Evolutionary conservation across 2,888 invertebrate species (phyloP).

Genomic region (Machimus rusticus): DNA sequence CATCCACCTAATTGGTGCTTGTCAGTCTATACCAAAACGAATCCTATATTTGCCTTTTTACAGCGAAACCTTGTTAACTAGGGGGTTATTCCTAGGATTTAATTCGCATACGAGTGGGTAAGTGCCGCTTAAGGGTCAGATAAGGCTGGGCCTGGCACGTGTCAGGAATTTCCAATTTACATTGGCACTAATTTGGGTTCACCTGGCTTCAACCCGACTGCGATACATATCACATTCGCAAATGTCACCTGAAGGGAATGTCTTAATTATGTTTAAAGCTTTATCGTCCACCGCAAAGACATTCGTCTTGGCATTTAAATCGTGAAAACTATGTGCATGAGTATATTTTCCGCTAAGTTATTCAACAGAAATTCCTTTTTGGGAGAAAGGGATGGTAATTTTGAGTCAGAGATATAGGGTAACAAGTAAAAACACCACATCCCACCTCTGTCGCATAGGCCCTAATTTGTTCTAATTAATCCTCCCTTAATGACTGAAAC

Average conservation of each 20-base stretch:
- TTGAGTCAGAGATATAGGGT: neutral
- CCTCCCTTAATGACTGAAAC: neutral
- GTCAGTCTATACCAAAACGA: neutral
- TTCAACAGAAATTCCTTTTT: neutral
- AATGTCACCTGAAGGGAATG: neutral
- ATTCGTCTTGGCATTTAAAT: neutral
- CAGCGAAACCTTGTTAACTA: neutral
- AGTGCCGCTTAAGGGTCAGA: neutral
- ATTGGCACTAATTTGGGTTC: neutral
- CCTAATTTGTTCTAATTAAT: constrained; percentile 9
- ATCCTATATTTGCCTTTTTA: neutral
- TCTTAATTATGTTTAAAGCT: constrained; percentile 10
- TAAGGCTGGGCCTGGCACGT: neutral
- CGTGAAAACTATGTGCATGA: neutral
- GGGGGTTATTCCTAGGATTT: neutral
- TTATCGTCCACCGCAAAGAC: neutral
- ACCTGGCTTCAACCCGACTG: neutral
- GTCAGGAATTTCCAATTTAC: constrained; percentile 6
- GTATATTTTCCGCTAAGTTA: neutral
- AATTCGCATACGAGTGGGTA: neutral
- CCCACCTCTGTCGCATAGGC: neutral
- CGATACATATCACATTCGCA: neutral
- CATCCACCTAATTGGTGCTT: neutral
- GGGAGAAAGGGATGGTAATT: neutral
- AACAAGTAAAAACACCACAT: neutral